A percentile compares a stretch with the other conserved stretches of the same genome.
These are phyloP conservation scores for Corythoichthys intestinalis DNA, from an alignment of 2,113 vertebrate genomes.

Conservation along the genomic window DNA sequence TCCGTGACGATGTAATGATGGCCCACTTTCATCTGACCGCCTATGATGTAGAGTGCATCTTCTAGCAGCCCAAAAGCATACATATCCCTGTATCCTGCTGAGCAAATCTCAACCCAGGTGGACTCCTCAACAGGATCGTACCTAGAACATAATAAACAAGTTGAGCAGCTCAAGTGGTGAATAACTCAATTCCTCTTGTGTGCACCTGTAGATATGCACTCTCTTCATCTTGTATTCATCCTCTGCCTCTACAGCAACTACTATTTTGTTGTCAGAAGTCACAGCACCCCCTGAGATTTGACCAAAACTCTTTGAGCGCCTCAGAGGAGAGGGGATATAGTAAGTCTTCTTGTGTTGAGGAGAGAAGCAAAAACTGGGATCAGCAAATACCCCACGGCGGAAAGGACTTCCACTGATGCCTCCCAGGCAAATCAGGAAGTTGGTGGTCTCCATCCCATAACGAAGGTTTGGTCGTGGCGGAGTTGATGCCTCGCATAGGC, in stretches of 20 bases:
- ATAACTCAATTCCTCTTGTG: background rate
- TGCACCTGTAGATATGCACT: slow-evolving; percentile 84
- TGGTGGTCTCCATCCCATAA: slow-evolving; percentile 87
- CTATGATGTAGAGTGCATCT: slow-evolving; percentile 77
- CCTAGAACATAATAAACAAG: slow-evolving; percentile 65
- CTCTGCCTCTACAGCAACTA: slow-evolving; percentile 82
- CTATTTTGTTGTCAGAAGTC: slow-evolving; percentile 77
- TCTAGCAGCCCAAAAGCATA: slow-evolving; percentile 75
- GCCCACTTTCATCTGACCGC: slow-evolving; percentile 86
- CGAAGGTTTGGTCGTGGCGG: slow-evolving; percentile 73
- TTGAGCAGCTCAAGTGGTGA: background rate
- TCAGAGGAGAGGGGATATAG: slow-evolving; percentile 81
- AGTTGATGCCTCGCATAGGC: slow-evolving; percentile 63
- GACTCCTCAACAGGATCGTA: slow-evolving; percentile 75
- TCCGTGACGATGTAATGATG: slow-evolving; percentile 82
- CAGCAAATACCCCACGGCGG: slow-evolving; percentile 75
- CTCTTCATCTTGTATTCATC: slow-evolving; percentile 78
- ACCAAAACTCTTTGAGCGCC: slow-evolving; percentile 71
- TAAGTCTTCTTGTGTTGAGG: slow-evolving; percentile 72
- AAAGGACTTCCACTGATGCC: slow-evolving; percentile 75
- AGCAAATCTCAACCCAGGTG: slow-evolving; percentile 81
- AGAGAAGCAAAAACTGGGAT: slow-evolving; percentile 84
- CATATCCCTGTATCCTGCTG: slow-evolving; percentile 79
- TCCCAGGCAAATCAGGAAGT: slow-evolving; percentile 83
- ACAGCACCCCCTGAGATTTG: slow-evolving; percentile 79